Evolutionary conservation across 1,140 invertebrate species (phyloP), one percentile per base, ranked within the genome.

Genomic region (Ditylenchus dipsaci): DNA sequence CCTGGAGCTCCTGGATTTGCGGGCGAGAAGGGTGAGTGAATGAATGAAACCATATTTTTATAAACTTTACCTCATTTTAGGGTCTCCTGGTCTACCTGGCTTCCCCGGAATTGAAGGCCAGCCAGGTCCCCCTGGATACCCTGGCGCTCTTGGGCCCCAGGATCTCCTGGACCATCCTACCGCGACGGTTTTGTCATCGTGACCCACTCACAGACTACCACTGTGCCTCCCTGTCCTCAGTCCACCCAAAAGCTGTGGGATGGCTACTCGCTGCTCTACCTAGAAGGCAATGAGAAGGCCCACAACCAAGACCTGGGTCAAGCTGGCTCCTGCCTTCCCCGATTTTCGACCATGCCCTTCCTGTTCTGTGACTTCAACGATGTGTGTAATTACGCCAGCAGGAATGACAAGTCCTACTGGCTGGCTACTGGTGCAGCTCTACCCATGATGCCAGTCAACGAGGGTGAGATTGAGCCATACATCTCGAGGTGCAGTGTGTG

Each of bases 311-410:
- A 98, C 85, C 87, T 98, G 78, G 87, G 88, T 68, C 84, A 85
- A 73, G 86, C 92, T 67, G 94, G 95, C 47, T 95, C 92, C 21
- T 97, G 95, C 84, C 87, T 97, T 64, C 87, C 88, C 77, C 90
- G 91, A 81, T 97, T 97, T 87, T 93, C 90, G 66, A 96, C 93
- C 49, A 94, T 97, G 92, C 95, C 95, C 29, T 95, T 96, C 87
- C 83, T 97, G 71, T 93, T 95, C 84, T 97, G 95, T 84, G 92
- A 96, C 82, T 88, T 93, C 71, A 95, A 95, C 83, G 91, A 93
- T 82, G 91, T 95, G 0, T 97, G 95, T 83, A 93, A 97, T 84
- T 97, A 97, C 83, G 93, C 93, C 23, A 92, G 90, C 78, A 87
- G 95, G 78, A 97, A 96, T 80, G 94, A 96, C 84, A 90, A 91